Conservation (phyloP, 2,113 vertebrate genomes). For the Aphyosemion australe region DNA sequence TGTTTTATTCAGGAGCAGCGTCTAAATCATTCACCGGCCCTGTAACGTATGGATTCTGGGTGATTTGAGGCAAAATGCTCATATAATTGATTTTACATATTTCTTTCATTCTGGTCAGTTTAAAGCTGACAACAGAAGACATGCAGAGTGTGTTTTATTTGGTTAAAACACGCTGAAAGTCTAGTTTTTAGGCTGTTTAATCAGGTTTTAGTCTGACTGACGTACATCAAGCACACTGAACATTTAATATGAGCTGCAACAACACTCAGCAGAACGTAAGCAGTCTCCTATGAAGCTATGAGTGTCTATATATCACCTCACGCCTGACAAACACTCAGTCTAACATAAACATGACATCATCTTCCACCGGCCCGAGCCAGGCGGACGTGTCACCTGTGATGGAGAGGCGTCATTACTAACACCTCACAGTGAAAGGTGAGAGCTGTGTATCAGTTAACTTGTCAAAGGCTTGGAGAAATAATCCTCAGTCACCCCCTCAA, state of each 20-base stretch:
- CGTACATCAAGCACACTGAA: not conserved
- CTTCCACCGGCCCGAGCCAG: constrained; percentile 40
- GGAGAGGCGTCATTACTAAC: constrained; percentile 45
- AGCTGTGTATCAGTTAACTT: constrained; percentile 38
- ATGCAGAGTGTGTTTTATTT: too few species aligned
- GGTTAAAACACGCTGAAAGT: too few species aligned
- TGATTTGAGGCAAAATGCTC: too few species aligned
- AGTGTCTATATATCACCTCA: constrained; percentile 15
- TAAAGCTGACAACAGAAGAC: too few species aligned
- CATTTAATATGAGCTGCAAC: not conserved
- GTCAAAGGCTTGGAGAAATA: constrained; percentile 26
- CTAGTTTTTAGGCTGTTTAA: too few species aligned
- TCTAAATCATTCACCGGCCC: not conserved
- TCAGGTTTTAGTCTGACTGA: not conserved
- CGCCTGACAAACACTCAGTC: constrained; percentile 18
- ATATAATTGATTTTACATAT: too few species aligned
- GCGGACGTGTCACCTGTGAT: constrained; percentile 54
- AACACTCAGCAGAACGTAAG: not conserved
- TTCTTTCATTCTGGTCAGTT: too few species aligned
- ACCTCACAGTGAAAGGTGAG: constrained; percentile 26
- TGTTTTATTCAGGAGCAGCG: not conserved
- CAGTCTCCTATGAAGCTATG: constrained; percentile 10
- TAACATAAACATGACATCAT: constrained; percentile 25
- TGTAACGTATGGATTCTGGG: not conserved
- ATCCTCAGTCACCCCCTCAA: constrained; percentile 4